Base-by-base conservation (phyloP, 2,113 vertebrate genomes). In the Dunckerocampus dactyliophorus region DNA sequence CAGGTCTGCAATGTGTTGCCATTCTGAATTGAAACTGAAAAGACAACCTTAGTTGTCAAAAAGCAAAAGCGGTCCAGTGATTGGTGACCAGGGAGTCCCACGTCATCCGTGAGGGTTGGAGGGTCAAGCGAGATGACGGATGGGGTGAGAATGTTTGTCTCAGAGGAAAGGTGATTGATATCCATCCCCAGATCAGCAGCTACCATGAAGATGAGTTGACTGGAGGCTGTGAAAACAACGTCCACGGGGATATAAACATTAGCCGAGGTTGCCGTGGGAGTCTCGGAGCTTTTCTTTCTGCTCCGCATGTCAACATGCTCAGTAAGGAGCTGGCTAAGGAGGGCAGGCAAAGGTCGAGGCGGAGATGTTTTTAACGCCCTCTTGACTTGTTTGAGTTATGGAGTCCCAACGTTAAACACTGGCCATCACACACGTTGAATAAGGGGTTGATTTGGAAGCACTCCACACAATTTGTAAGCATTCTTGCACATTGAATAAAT, bases 101-200 rank as follows among this genome's bases (percentile, higher is more conserved):
- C 24, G 2, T 28, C 24, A 28, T 28, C 31, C 31, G 6, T 55
- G 28, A 55, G n/a, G 10, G 31, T 37, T 39, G 11, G 16, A 6
- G 13, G n/a, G 53, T 13, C 52, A 37, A n/a, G 17, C 14, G 28
- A 54, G 34, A 55, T 55, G 53, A 55, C 37, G 52, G 31, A 54
- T 19, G 53, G 53, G 13, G n/a, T 39, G 53, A 55, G 31, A 37
- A 20, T 14, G 53, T 19, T 55, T 20, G 53, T 55, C 34, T 55
- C n/a, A 2, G 16, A 11, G n/a, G 28, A 53, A 53, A 53, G 9
- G 37, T 19, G 53, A 55, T 37, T 55, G 53, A 55, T 14, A 39
- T 39, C n/a, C 34, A 11, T 42, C 34, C 17, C 34, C 7, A 55
- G 53, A 55, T 42, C 11, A 14, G 53, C 8, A 17, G 39, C 39